Percentiles rank a stretch among this genome's conserved stretches.
phyloP scores from a whole-genome alignment of 2,888 invertebrate species.

The Brachycybe producta region DNA sequence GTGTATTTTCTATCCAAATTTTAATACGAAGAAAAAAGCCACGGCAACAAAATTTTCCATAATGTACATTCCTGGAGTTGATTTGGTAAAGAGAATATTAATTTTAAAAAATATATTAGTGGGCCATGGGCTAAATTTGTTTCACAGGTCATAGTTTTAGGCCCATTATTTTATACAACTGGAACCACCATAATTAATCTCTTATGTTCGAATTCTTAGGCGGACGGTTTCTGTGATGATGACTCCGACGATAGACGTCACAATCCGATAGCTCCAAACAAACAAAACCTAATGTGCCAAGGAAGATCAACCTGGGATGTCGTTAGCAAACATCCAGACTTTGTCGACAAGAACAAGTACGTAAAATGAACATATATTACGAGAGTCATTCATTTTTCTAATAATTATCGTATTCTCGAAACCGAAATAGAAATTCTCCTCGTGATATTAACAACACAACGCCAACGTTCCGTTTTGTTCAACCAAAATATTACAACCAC shows the following conservation, averaged over 20 bases:
- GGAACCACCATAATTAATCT: no score
- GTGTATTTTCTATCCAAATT: conserved; percentile 9
- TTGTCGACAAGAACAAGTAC: not conserved
- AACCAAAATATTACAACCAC: conserved; percentile 19
- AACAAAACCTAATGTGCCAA: conserved; percentile 31
- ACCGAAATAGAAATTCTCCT: not conserved
- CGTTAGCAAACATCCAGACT: conserved; percentile 23
- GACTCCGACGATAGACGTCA: conserved; percentile 22
- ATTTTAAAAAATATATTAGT: no score
- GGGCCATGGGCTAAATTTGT: no score
- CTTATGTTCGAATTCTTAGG: conserved; percentile 25
- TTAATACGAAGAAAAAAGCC: not conserved
- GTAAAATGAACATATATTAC: not conserved
- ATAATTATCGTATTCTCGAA: no score
- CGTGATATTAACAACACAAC: not conserved
- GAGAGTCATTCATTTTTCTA: no score
- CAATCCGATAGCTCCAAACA: conserved; percentile 30
- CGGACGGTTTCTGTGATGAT: conserved; percentile 31
- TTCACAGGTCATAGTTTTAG: no score
- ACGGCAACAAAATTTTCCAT: not conserved
- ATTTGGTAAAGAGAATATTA: no score
- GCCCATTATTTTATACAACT: no score
- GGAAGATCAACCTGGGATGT: conserved; percentile 31
- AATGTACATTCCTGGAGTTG: not conserved
- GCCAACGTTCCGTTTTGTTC: conserved; percentile 22